phyloP scores from a whole-genome alignment of 1,140 invertebrate species.

The Lucilia sericata region DNA sequence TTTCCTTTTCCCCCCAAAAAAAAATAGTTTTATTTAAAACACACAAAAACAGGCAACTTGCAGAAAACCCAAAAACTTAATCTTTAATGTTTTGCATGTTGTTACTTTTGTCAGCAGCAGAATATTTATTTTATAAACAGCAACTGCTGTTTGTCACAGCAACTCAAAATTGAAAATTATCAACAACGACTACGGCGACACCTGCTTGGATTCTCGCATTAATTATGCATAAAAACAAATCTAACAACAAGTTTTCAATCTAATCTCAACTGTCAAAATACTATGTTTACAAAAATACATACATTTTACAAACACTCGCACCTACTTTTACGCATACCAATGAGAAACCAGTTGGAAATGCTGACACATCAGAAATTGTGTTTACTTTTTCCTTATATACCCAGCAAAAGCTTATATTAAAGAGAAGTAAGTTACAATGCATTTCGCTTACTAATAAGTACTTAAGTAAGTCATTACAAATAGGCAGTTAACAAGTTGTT shows the following conservation, averaged over 20 bases:
- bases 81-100: constrained; percentile 41
- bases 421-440: too few relatives aligned
- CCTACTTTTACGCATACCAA: too few relatives aligned
- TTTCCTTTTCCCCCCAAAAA: too few relatives aligned
- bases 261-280: constrained; percentile 38
- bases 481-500: too few relatives aligned
- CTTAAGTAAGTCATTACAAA: too few relatives aligned
- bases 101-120: neutral
- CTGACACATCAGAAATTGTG: too few relatives aligned
- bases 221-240: constrained; percentile 47
- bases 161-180: neutral
- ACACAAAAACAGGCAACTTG: too few relatives aligned
- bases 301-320: neutral
- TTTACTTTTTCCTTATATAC: too few relatives aligned
- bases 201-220: constrained; percentile 49
- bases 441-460: too few relatives aligned
- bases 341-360: too few relatives aligned
- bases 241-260: constrained; percentile 35
- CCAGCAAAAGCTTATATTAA: too few relatives aligned
- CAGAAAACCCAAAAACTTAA: constrained; percentile 22
- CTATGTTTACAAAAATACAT: neutral
- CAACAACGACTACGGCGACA: constrained; percentile 35
- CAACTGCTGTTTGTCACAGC: neutral
- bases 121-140: constrained; percentile 9
- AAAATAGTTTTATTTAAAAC: too few relatives aligned